These are phyloP conservation scores for Triplophysa bombifrons DNA, from an alignment of 2,797 vertebrate genomes.

Conservation along the genomic window DNA sequence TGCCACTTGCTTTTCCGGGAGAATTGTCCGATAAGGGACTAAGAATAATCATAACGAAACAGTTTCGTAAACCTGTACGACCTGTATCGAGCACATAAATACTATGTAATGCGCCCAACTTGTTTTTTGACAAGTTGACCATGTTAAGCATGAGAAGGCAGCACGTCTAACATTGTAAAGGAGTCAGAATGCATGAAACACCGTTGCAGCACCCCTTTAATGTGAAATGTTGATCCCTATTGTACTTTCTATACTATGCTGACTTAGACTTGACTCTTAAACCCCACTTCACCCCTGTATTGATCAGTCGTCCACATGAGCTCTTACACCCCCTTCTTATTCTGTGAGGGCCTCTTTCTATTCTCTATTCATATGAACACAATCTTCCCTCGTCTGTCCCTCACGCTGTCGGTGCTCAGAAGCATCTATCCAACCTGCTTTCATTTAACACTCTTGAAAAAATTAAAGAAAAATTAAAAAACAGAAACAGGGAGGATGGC, in stretches of 20 bases:
- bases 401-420: not conserved
- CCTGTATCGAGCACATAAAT: too few species aligned
- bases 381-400: conserved; percentile 15
- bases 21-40: too few species aligned
- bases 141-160: too few species aligned
- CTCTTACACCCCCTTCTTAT: conserved; percentile 5
- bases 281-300: not conserved
- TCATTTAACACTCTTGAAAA: conserved; percentile 18
- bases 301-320: conserved; percentile 5
- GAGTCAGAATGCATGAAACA: too few species aligned
- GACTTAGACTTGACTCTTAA: not conserved
- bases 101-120: too few species aligned
- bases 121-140: too few species aligned
- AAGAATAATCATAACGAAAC: too few species aligned
- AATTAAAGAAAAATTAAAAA: conserved; percentile 4
- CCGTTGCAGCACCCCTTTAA: not conserved
- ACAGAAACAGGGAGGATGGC: conserved; percentile 12
- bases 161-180: too few species aligned
- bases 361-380: not conserved
- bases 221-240: not conserved
- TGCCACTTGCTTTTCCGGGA: too few species aligned
- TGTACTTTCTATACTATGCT: conserved; percentile 28
- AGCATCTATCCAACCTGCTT: conserved; percentile 22
- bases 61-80: too few species aligned
- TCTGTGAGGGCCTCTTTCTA: not conserved